A percentile compares a stretch with the other conserved stretches of the same genome.
Evolutionary conservation across 2,797 vertebrate genomes (phyloP).

Genomic region (Microctenopoma stevenorrisi): DNA sequence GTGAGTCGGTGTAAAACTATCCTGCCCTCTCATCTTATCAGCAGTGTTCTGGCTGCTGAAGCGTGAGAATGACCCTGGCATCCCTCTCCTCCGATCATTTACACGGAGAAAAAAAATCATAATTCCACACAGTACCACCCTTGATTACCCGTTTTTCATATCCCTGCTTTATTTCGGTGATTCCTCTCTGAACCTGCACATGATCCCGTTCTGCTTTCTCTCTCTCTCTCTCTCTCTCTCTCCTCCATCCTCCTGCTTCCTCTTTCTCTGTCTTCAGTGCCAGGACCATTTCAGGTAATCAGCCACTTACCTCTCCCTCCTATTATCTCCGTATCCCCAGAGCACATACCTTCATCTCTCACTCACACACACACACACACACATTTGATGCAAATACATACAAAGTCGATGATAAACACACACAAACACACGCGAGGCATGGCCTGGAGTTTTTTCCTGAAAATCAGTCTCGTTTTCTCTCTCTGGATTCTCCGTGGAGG

Average conservation of each 20-base stretch:
- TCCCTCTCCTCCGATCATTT: constrained; percentile 29
- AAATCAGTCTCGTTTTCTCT: constrained; percentile 55
- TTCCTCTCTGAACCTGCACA: constrained; percentile 5
- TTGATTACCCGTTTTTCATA: neutral
- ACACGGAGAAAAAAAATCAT: neutral
- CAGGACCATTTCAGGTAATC: constrained; percentile 78
- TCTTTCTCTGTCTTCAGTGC: constrained; percentile 39
- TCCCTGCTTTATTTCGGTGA: constrained; percentile 14
- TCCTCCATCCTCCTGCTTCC: constrained; percentile 5
- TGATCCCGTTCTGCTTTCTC: neutral
- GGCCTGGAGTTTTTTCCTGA: constrained; percentile 52
- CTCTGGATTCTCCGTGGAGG: constrained; percentile 19
- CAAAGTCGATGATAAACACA: constrained; percentile 23
- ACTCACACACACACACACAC: neutral
- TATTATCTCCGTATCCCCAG: constrained; percentile 63
- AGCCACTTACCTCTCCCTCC: constrained; percentile 71
- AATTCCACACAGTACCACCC: neutral
- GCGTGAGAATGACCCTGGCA: constrained; percentile 58
- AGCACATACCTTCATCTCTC: constrained; percentile 61
- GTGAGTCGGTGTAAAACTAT: constrained; percentile 46
- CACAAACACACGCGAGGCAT: constrained; percentile 10
- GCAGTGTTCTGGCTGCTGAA: constrained; percentile 51
- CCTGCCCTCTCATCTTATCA: constrained; percentile 45
- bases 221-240: constrained; percentile 2
- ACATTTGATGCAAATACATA: constrained; percentile 8